Percentiles rank a stretch among this genome's conserved stretches.
phyloP scores from a whole-genome alignment of 2,113 vertebrate genomes.

The Rhinichthys klamathensis region DNA sequence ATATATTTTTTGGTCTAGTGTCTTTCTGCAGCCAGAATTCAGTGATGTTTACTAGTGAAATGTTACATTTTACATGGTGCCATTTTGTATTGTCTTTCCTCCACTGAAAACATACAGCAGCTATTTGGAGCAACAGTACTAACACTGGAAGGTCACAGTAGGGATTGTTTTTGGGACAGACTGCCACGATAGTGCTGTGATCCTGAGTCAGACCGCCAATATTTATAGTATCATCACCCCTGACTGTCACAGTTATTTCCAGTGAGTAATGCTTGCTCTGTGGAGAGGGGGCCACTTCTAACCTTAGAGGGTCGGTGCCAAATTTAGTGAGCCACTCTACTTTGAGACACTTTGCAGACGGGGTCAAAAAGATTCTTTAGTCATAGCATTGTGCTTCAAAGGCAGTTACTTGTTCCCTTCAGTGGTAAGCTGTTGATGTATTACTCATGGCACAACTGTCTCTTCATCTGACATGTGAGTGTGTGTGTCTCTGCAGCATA shows the following conservation, averaged over 20 bases:
- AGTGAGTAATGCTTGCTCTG: constrained; percentile 44
- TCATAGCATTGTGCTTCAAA: constrained; percentile 8
- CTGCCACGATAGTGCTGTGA: constrained; percentile 18
- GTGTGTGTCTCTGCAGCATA: constrained; percentile 72
- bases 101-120: not conserved
- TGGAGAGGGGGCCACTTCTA: constrained; percentile 26
- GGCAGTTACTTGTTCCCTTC: not conserved
- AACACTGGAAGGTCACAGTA: constrained; percentile 13
- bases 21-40: not conserved
- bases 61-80: not conserved
- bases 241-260: constrained; percentile 35
- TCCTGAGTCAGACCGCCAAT: constrained; percentile 47
- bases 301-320: constrained; percentile 15
- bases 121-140: not conserved
- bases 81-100: not conserved
- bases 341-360: not conserved
- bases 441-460: not conserved
- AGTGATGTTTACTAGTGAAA: not conserved
- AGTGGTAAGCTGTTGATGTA: not conserved
- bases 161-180: constrained; percentile 40
- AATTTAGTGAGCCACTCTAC: constrained; percentile 11
- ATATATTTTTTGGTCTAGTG: not conserved
- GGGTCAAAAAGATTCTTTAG: not conserved
- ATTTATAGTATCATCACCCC: constrained; percentile 46
- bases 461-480: not conserved